Evolutionary conservation across 2,888 invertebrate genomes (phyloP).

Genomic region (Acleris laterana): DNA sequence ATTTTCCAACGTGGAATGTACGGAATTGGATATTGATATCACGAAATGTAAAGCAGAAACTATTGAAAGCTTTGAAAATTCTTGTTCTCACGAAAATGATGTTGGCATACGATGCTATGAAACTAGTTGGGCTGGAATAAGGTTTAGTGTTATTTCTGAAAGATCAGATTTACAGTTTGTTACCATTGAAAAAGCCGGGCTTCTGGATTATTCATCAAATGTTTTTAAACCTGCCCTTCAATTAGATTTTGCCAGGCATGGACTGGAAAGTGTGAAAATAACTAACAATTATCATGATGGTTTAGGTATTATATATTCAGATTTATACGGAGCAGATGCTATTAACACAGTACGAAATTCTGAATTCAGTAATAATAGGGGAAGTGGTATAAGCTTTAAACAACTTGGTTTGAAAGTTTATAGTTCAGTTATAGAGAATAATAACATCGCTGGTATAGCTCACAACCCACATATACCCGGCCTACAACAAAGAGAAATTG

Average conservation of each 20-base stretch:
- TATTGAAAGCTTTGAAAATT: conserved; percentile 92
- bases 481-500: conserved; percentile 94
- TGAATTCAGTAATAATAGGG: conserved; percentile 92
- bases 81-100: conserved; percentile 93
- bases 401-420: conserved; percentile 93
- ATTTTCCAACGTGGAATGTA: conserved; percentile 95
- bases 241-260: conserved; percentile 93
- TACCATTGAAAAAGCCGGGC: conserved; percentile 95
- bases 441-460: conserved; percentile 93
- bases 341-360: conserved; percentile 93
- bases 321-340: conserved; percentile 94
- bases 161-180: conserved; percentile 94
- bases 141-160: conserved; percentile 95
- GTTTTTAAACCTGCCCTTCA: conserved; percentile 94
- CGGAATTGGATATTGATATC: conserved; percentile 95
- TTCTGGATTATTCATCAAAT: conserved; percentile 96
- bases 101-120: conserved; percentile 95
- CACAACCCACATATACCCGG: conserved; percentile 95
- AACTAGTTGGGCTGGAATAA: conserved; percentile 96
- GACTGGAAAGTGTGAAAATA: conserved; percentile 91
- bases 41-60: conserved; percentile 93
- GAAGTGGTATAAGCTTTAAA: conserved; percentile 95
- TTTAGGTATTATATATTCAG: conserved; percentile 96
- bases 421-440: conserved; percentile 92
- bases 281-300: conserved; percentile 96